Evolutionary conservation across 2,888 invertebrate genomes (phyloP).

Genomic region (Melangyna quadrimaculata): DNA sequence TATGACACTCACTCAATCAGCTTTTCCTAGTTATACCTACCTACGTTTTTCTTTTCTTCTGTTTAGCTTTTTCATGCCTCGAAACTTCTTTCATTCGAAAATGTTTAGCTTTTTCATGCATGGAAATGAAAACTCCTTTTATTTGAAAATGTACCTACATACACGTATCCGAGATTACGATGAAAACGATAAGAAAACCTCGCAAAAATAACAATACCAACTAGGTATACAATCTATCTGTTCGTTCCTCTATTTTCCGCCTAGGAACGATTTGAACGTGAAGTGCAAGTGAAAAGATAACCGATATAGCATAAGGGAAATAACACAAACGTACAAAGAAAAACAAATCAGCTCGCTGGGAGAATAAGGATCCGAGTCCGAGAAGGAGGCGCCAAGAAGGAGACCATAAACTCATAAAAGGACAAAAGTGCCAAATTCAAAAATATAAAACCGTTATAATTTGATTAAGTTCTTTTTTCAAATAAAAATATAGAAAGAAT

Average conservation of each 20-base stretch:
- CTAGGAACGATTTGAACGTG: neutral
- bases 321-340: neutral
- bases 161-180: neutral
- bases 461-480: neutral
- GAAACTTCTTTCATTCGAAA: neutral
- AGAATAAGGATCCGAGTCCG: neutral
- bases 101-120: neutral
- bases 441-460: conserved; percentile 2
- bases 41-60: neutral
- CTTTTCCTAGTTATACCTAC: neutral
- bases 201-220: neutral
- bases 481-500: neutral
- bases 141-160: neutral
- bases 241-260: neutral
- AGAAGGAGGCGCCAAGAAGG: conserved; percentile 1
- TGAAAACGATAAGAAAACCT: neutral
- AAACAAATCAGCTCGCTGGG: neutral
- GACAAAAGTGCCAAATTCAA: neutral
- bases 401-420: neutral
- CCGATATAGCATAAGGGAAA: neutral
- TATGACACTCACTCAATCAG: neutral
- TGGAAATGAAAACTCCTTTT: neutral
- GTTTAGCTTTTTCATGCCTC: neutral
- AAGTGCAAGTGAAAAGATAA: neutral
- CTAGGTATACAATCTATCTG: neutral